phyloP scores from a whole-genome alignment of 2,113 vertebrate genomes.

The Actinemys pallida region DNA sequence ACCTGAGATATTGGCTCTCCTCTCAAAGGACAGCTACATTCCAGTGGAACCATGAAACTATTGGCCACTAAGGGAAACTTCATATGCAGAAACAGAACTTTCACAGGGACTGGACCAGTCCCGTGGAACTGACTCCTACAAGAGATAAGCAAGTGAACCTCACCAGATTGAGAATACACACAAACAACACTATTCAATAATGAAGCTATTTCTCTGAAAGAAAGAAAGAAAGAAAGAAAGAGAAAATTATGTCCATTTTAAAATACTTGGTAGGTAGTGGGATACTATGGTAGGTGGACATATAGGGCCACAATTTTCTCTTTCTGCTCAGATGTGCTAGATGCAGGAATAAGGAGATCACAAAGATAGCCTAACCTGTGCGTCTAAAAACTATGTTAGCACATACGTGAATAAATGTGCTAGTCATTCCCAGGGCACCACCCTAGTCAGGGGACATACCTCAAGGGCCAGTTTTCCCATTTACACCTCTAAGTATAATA shows the following conservation, averaged over 20 bases:
- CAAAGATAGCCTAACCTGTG: too few species aligned
- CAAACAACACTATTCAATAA: background rate
- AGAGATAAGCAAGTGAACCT: background rate
- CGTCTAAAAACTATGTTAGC: background rate
- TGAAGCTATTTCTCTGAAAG: rapidly evolving
- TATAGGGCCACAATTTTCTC: background rate
- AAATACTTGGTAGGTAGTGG: background rate
- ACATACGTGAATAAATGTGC: too few species aligned
- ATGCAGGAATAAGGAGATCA: background rate
- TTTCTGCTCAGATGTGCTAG: background rate
- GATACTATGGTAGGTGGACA: background rate
- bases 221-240: background rate
- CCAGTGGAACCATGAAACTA: background rate
- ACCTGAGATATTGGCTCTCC: background rate
- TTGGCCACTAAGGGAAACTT: background rate
- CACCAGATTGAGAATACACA: background rate
- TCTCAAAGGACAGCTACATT: background rate
- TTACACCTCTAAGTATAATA: background rate
- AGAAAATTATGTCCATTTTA: background rate
- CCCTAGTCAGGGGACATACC: too few species aligned
- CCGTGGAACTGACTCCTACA: background rate
- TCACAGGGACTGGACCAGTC: background rate
- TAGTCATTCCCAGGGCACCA: too few species aligned
- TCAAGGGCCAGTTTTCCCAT: background rate
- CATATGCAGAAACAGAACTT: background rate